Evolutionary conservation across 2,888 invertebrate species (phyloP).

Genomic region (Cheilosia vulpina): DNA sequence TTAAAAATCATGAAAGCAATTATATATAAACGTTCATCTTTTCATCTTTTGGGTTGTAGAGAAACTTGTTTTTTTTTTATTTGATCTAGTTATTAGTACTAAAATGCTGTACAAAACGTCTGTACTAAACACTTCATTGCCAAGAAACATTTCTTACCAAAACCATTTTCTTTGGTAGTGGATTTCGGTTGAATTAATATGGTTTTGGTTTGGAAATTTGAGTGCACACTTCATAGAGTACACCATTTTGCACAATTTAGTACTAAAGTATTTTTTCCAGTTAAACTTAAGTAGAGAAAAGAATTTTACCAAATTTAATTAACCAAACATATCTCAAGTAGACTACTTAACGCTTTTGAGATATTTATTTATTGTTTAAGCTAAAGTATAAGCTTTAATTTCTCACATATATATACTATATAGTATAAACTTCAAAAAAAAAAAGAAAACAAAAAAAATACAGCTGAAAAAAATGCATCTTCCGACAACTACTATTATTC

Average conservation of each 20-base stretch:
- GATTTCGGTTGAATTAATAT: conserved; percentile 2
- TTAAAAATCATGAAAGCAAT: conserved; percentile 2
- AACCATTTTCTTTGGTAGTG: conserved; percentile 28
- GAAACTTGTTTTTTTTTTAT: conserved; percentile 20
- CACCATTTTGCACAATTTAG: conserved; percentile 59
- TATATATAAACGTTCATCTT: conserved; percentile 42
- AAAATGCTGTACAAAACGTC: conserved; percentile 54
- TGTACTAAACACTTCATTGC: conserved; percentile 49
- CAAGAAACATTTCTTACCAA: conserved; percentile 31
- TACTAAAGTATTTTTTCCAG: conserved; percentile 55
- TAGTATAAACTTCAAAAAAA: conserved; percentile 48
- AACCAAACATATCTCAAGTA: conserved; percentile 59
- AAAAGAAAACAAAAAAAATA: conserved; percentile 27
- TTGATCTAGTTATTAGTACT: conserved; percentile 53
- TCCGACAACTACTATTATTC: conserved; percentile 77
- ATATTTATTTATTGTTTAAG: conserved; percentile 43
- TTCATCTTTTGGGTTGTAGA: conserved; percentile 69
- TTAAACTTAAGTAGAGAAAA: conserved; percentile 58
- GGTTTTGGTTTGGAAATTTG: conserved; percentile 37
- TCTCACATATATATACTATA: conserved; percentile 64
- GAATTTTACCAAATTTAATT: conserved; percentile 36
- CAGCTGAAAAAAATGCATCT: conserved; percentile 76
- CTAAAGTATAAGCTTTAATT: conserved; percentile 53
- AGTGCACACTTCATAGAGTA: conserved; percentile 27
- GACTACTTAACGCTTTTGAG: conserved; percentile 63